These are phyloP conservation scores for Nesogale talazaci DNA, from an alignment of 2,113 vertebrate species.

Conservation along the genomic window DNA sequence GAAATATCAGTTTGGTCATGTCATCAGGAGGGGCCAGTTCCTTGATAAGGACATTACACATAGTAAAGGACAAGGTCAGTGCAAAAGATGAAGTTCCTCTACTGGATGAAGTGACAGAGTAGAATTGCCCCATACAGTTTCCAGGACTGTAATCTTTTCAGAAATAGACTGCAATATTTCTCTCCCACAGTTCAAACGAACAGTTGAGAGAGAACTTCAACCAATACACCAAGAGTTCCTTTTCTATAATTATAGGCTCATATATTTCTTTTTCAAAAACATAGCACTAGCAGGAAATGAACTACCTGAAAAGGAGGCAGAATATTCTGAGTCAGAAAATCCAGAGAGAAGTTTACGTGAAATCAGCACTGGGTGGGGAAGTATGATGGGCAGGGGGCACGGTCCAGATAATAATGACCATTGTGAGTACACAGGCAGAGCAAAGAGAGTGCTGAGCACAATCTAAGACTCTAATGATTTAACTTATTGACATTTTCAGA, in stretches of 20 bases:
- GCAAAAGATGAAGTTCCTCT: background rate
- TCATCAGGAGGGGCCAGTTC: too few relatives aligned
- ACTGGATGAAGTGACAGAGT: background rate
- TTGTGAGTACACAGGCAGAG: too few relatives aligned
- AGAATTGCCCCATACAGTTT: background rate
- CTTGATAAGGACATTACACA: too few relatives aligned
- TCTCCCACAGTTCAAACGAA: background rate
- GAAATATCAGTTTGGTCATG: too few relatives aligned
- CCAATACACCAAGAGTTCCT: background rate
- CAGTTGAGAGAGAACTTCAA: background rate
- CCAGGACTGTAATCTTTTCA: background rate
- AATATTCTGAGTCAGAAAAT: background rate
- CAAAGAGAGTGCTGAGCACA: background rate
- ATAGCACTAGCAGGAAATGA: background rate
- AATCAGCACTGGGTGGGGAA: background rate
- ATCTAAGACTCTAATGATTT: too few relatives aligned
- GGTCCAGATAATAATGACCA: background rate
- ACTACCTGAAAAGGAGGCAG: background rate
- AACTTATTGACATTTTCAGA: background rate
- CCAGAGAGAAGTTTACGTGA: slow-evolving; percentile 4
- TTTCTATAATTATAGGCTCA: background rate
- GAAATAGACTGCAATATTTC: background rate
- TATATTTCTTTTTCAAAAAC: slow-evolving; percentile 5
- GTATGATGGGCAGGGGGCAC: background rate
- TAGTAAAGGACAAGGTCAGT: too few relatives aligned